Percentiles rank a stretch among this genome's conserved stretches.
These are phyloP conservation scores for Rynchops niger DNA, from an alignment of 2,113 vertebrate genomes.

Conservation along the genomic window DNA sequence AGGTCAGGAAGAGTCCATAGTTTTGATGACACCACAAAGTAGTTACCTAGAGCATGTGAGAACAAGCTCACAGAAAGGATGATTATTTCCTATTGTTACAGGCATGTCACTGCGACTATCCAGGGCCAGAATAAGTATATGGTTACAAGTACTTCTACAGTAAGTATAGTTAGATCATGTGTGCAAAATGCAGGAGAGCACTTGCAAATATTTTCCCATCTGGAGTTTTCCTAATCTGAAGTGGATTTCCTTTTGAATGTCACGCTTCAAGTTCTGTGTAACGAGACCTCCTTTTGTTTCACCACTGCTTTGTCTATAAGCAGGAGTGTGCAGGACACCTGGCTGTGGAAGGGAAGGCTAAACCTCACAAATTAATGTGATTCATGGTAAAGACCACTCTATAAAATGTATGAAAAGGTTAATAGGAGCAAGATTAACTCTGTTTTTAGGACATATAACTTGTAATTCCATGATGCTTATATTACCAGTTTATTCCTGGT, in stretches of 20 bases:
- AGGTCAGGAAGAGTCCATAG: background rate
- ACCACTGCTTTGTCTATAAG: fast-evolving
- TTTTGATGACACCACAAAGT: background rate
- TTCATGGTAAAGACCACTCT: background rate
- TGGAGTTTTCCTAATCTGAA: background rate
- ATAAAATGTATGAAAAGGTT: background rate
- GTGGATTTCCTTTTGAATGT: background rate
- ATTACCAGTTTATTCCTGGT: background rate
- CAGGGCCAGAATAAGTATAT: background rate
- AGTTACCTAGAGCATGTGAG: background rate
- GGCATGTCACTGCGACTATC: background rate
- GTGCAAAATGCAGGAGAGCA: background rate
- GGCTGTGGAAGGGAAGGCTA: background rate
- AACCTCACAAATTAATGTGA: background rate
- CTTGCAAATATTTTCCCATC: background rate
- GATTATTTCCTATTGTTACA: background rate
- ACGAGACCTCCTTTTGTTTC: background rate
- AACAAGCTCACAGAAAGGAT: background rate
- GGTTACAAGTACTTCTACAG: background rate
- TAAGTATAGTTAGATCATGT: background rate
- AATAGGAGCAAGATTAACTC: background rate
- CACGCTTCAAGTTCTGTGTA: background rate
- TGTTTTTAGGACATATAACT: background rate
- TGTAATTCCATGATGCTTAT: background rate
- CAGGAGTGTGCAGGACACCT: background rate